phyloP scores from a whole-genome alignment of 2,113 vertebrate genomes.

The Corythaeola cristata region DNA sequence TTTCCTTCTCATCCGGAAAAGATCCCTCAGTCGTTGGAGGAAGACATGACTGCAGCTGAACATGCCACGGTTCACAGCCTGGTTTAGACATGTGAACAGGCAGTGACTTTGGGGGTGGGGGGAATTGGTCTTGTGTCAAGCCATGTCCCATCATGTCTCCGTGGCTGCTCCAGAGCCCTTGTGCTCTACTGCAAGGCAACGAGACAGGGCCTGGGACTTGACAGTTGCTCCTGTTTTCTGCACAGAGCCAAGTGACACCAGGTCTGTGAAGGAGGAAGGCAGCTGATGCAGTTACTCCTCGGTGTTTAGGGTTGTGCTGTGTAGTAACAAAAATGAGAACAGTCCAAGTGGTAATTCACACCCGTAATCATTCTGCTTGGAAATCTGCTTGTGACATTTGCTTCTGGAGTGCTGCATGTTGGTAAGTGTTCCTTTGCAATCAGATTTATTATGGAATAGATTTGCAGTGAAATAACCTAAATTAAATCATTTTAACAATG shows the following conservation, averaged over 20 bases:
- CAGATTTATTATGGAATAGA: not conserved
- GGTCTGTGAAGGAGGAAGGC: not conserved
- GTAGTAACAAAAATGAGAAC: not conserved
- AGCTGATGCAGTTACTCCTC: not conserved
- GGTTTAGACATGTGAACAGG: not conserved
- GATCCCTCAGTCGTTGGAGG: accelerated
- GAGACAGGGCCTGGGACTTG: not conserved
- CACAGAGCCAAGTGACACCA: not conserved
- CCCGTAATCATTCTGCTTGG: not conserved
- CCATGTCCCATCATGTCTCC: accelerated
- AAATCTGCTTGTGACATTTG: not conserved
- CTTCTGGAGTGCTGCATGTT: not conserved
- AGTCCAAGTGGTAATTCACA: not conserved
- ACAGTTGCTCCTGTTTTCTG: not conserved
- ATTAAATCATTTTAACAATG: not conserved
- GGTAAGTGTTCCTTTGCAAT: not conserved
- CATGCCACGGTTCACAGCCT: not conserved
- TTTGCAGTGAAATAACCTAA: not conserved
- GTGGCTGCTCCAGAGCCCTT: not conserved
- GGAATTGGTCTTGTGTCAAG: not conserved
- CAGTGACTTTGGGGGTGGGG: not conserved
- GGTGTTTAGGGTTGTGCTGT: not conserved
- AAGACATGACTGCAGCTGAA: not conserved
- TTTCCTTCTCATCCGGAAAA: not conserved
- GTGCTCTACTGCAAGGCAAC: not conserved